Evolutionary conservation across 2,888 invertebrate genomes (phyloP).

Genomic region (Erannis defoliaria): DNA sequence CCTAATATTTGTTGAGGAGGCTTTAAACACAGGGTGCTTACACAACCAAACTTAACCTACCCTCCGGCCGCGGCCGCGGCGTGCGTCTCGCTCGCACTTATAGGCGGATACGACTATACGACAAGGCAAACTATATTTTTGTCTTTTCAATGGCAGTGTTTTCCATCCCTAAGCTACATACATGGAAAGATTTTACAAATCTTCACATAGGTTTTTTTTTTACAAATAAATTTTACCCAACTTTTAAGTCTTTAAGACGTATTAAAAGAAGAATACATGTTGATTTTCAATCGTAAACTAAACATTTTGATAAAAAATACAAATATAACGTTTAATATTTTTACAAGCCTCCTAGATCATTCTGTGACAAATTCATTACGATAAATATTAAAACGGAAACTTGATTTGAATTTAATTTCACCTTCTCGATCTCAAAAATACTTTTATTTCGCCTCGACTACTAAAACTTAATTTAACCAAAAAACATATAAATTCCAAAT

Average conservation of each 20-base stretch:
- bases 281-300: constrained; percentile 2
- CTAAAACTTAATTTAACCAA: background rate
- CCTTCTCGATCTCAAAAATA: background rate
- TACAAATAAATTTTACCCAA: background rate
- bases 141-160: constrained; percentile 44
- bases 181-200: constrained; percentile 15
- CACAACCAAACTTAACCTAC: constrained; percentile 73
- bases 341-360: constrained; percentile 3
- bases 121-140: constrained; percentile 46
- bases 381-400: background rate
- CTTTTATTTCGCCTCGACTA: background rate
- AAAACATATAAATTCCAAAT: background rate
- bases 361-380: background rate
- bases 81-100: constrained; percentile 48
- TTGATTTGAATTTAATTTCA: background rate
- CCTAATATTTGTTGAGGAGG: constrained; percentile 23
- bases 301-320: background rate
- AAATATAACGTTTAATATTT: background rate
- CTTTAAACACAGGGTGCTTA: constrained; percentile 74
- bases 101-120: constrained; percentile 58
- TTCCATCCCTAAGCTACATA: constrained; percentile 21
- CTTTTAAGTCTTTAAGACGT: constrained; percentile 8
- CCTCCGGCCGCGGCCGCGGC: constrained; percentile 63
- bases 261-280: background rate
- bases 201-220: background rate